Conservation (phyloP, 2,113 vertebrate species). For the Helogale parvula region DNA sequence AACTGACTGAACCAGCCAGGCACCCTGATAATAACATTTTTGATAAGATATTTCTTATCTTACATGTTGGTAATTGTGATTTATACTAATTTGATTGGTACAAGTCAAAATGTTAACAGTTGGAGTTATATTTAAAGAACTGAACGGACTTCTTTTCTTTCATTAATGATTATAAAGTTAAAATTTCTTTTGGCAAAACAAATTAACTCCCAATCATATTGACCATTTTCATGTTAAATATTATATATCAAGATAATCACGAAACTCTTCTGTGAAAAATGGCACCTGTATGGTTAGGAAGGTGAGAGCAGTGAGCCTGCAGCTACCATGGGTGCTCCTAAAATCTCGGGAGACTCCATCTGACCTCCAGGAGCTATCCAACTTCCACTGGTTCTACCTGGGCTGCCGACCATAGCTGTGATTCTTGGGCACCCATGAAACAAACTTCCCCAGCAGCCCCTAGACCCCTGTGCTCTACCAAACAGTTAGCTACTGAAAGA, state of each 20-base stretch:
- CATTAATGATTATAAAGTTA: background rate
- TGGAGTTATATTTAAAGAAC: background rate
- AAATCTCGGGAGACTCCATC: background rate
- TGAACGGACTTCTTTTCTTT: background rate
- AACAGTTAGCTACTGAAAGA: background rate
- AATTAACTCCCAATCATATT: background rate
- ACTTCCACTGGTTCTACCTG: background rate
- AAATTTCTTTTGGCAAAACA: background rate
- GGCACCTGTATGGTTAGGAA: background rate
- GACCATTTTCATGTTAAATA: background rate
- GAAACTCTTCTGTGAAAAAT: background rate
- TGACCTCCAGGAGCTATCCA: background rate
- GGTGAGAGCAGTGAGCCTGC: background rate
- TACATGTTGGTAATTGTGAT: background rate
- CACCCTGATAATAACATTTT: background rate
- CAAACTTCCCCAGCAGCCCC: background rate
- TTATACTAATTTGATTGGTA: background rate
- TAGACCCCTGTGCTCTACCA: background rate
- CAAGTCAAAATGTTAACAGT: background rate
- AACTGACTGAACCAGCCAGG: background rate
- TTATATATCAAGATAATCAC: background rate
- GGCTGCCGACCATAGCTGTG: background rate
- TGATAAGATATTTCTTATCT: background rate
- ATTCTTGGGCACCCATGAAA: background rate
- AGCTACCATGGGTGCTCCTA: background rate